Evolutionary conservation across 1,140 invertebrate species (phyloP).

Genomic region (Achroia grisella): DNA sequence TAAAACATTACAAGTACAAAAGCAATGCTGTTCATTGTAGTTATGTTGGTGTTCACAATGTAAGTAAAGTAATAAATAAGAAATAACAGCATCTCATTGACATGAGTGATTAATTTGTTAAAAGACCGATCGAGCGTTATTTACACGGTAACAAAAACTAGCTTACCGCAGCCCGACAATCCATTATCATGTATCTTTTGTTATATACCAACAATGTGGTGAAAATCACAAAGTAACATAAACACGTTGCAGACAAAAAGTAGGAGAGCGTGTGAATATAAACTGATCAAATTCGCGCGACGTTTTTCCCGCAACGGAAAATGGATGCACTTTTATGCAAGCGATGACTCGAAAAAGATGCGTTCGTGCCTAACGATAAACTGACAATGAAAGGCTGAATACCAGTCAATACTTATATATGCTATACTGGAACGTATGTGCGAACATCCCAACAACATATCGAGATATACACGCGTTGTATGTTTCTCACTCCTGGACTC

Average conservation of each 20-base stretch:
- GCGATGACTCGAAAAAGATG: constrained; percentile 12
- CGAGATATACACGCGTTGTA: no score
- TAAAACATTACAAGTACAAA: no score
- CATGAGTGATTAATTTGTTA: no score
- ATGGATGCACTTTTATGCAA: constrained; percentile 23
- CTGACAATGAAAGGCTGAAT: constrained; percentile 42
- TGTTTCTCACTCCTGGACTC: no score
- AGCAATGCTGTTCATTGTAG: no score
- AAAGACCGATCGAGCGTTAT: not conserved
- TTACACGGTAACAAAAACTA: constrained; percentile 21
- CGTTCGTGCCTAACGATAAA: constrained; percentile 20
- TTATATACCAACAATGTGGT: constrained; percentile 33
- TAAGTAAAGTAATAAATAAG: no score
- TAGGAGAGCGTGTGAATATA: constrained; percentile 20
- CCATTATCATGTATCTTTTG: constrained; percentile 44
- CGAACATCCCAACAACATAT: constrained; percentile 11
- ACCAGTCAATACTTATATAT: constrained; percentile 51
- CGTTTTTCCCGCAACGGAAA: constrained; percentile 16
- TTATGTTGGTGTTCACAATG: no score
- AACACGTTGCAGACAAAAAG: constrained; percentile 22
- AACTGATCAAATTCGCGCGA: not conserved
- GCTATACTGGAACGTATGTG: constrained; percentile 24
- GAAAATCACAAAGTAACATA: constrained; percentile 36
- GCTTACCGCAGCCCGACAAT: constrained; percentile 46
- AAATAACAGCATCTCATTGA: no score